Conservation (phyloP, 2,888 invertebrate genomes). For the Temnothorax rugatulus region DNA sequence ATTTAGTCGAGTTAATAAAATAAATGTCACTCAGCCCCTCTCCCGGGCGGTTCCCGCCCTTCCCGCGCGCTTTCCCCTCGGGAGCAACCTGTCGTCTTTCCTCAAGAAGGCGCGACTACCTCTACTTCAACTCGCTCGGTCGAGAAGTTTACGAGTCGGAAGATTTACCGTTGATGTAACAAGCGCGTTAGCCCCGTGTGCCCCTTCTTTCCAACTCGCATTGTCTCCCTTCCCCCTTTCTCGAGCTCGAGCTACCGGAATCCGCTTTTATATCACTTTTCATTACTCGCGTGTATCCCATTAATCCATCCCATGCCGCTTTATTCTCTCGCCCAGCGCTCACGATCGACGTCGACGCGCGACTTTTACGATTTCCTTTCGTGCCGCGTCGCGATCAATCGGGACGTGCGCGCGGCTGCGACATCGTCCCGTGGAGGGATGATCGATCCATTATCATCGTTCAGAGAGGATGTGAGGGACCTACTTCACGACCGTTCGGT, state of each 20-base stretch:
- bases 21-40: slow-evolving; percentile 48
- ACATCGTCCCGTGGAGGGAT: not conserved
- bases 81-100: slow-evolving; percentile 57
- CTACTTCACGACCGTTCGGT: slow-evolving; percentile 45
- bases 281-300: slow-evolving; percentile 73
- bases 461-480: slow-evolving; percentile 2
- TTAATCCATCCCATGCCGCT: slow-evolving; percentile 70
- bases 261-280: slow-evolving; percentile 77
- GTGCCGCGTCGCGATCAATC: slow-evolving; percentile 25
- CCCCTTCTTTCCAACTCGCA: slow-evolving; percentile 39
- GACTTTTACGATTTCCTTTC: slow-evolving; percentile 19
- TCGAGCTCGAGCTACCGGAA: slow-evolving; percentile 65
- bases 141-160: slow-evolving; percentile 77
- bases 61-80: not conserved
- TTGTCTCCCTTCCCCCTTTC: slow-evolving; percentile 25
- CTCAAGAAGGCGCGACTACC: slow-evolving; percentile 35
- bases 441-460: slow-evolving; percentile 47
- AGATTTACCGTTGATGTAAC: slow-evolving; percentile 81
- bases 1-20: slow-evolving; percentile 68
- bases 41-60: slow-evolving; percentile 45
- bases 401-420: not conserved
- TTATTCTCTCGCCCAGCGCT: not conserved
- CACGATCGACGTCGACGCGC: not conserved
- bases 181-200: slow-evolving; percentile 73
- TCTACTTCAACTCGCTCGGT: slow-evolving; percentile 40